Percentiles rank a stretch among this genome's conserved stretches.
Evolutionary conservation across 2,113 vertebrate genomes (phyloP).

Genomic region (Hemichromis elongatus): DNA sequence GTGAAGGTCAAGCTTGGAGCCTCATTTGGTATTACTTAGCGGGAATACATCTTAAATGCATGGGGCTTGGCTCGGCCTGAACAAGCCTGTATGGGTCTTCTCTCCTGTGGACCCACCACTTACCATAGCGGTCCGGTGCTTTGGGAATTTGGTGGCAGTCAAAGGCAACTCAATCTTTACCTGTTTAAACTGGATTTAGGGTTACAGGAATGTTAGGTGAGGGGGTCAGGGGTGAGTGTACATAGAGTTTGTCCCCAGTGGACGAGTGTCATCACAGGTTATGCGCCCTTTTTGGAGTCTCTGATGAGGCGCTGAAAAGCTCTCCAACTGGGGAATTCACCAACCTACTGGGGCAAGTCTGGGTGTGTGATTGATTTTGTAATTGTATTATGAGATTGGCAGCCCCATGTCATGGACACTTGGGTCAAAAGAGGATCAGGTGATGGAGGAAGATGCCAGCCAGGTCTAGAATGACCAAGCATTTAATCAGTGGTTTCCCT

Average conservation of each 20-base stretch:
- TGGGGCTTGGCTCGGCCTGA: not conserved
- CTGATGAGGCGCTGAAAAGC: not conserved
- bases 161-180: not conserved
- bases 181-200: not conserved
- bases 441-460: not conserved
- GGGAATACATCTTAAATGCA: not conserved
- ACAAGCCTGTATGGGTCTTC: not conserved
- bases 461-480: not conserved
- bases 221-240: not conserved
- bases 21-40: not conserved
- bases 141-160: not conserved
- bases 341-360: not conserved
- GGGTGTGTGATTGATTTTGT: not conserved
- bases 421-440: not conserved
- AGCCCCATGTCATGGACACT: not conserved
- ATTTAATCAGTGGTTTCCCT: not conserved
- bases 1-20: not conserved
- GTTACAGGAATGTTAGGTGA: not conserved
- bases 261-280: not conserved
- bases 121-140: not conserved
- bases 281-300: not conserved
- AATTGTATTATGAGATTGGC: not conserved
- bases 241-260: not conserved
- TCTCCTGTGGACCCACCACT: not conserved
- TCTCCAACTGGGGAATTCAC: not conserved